Percentiles rank a stretch among this genome's conserved stretches.
These are phyloP conservation scores for Falco peregrinus DNA, from an alignment of 2,797 vertebrate species.

Conservation along the genomic window DNA sequence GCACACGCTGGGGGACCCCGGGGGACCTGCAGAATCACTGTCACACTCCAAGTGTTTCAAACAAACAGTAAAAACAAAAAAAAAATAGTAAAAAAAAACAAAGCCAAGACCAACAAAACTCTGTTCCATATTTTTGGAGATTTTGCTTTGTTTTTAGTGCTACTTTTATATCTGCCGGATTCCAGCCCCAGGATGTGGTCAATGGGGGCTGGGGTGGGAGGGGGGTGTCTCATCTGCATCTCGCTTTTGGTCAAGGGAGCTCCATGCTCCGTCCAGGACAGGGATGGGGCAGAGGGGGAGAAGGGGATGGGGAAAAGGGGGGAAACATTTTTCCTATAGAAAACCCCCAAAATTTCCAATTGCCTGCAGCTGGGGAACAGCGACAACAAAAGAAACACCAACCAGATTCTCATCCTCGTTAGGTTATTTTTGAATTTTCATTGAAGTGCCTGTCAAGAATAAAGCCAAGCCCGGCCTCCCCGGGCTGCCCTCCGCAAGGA, in stretches of 20 bases:
- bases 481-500: not conserved
- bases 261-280: not conserved
- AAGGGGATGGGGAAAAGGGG: rapidly evolving
- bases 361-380: not conserved
- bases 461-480: not conserved
- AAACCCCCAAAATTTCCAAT: not conserved
- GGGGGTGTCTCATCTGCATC: not conserved
- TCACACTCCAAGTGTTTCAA: not conserved
- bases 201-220: not conserved
- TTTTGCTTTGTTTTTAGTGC: not conserved
- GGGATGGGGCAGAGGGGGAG: not conserved
- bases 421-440: not conserved
- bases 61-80: not conserved
- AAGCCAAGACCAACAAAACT: too few relatives aligned
- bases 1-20: not conserved
- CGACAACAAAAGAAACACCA: not conserved
- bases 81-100: too few relatives aligned
- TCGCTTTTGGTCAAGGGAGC: not conserved
- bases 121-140: not conserved
- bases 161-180: not conserved
- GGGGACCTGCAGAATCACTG: not conserved
- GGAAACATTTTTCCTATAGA: too few relatives aligned
- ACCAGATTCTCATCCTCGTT: not conserved
- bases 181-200: not conserved
- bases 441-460: not conserved